Evolutionary conservation across 53 echinoderm and acorn worm genomes (phyloP).

Genomic region (Holothuria scabra): DNA sequence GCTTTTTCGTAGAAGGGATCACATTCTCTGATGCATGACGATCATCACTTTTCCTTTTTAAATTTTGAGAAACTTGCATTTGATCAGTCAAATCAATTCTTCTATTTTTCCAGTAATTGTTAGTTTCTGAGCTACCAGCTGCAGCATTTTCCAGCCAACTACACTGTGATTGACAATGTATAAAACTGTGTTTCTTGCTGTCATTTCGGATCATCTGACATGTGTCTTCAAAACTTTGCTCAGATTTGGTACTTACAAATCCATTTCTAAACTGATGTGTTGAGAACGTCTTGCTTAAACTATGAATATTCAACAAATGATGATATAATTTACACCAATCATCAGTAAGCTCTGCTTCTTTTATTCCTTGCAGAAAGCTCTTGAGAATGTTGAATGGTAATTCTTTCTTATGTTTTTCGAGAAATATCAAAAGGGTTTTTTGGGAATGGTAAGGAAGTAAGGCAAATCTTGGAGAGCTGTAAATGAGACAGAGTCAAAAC

Average conservation of each 20-base stretch:
- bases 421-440: not conserved
- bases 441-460: not conserved
- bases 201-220: not conserved
- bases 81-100: not conserved
- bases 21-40: not conserved
- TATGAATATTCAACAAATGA: conserved; percentile 28
- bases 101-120: not conserved
- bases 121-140: too few relatives aligned
- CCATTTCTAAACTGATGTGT: not conserved
- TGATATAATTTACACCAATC: conserved; percentile 34
- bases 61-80: not conserved
- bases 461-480: conserved; percentile 22
- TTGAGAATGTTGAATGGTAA: conserved; percentile 10
- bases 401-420: conserved; percentile 38
- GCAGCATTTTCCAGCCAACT: not conserved
- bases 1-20: not conserved
- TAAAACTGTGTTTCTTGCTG: not conserved
- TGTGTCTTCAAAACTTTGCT: not conserved
- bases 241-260: conserved; percentile 19
- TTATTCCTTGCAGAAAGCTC: not conserved
- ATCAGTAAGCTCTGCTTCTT: conserved; percentile 15
- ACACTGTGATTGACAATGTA: not conserved
- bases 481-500: not conserved
- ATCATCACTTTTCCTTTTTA: not conserved
- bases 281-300: not conserved